A percentile compares a stretch with the other conserved stretches of the same genome.
Conservation (phyloP, 2,113 vertebrate genomes). For the Gadus macrocephalus region DNA sequence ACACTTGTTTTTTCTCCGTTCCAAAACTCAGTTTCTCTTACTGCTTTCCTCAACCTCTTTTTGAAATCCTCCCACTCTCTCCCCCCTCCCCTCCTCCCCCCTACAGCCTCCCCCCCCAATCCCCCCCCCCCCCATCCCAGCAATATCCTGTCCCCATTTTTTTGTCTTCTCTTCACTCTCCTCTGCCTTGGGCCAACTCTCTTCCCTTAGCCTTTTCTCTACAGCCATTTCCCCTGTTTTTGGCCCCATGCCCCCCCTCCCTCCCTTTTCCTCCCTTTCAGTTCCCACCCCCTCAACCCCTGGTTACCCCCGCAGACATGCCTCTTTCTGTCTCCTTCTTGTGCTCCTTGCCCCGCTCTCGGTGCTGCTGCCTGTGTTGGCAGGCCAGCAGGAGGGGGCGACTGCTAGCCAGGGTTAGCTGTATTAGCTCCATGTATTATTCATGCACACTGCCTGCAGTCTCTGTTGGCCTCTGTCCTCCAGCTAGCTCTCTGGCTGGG, state of each 20-base stretch:
- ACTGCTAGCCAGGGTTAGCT: slow-evolving; percentile 46
- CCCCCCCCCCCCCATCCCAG: slow-evolving; percentile 18
- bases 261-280: slow-evolving; percentile 1
- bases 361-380: slow-evolving; percentile 48
- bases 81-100: slow-evolving; percentile 9
- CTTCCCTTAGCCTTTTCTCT: slow-evolving; percentile 21
- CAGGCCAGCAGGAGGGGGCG: slow-evolving; percentile 45
- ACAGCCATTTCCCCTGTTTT: slow-evolving; percentile 39
- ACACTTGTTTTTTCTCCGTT: slow-evolving; percentile 5
- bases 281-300: background rate
- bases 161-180: slow-evolving; percentile 40
- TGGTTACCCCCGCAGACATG: slow-evolving; percentile 31
- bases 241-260: slow-evolving; percentile 29
- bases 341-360: slow-evolving; percentile 24
- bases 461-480: slow-evolving; percentile 54
- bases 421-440: slow-evolving; percentile 74
- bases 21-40: slow-evolving; percentile 32
- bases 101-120: no score
- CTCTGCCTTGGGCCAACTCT: slow-evolving; percentile 42
- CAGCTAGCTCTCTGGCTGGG: slow-evolving; percentile 41
- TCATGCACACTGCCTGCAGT: slow-evolving; percentile 70
- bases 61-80: slow-evolving; percentile 42
- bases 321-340: slow-evolving; percentile 24
- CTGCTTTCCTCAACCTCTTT: slow-evolving; percentile 53
- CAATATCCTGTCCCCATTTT: slow-evolving; percentile 57